Evolutionary conservation across 2,888 invertebrate genomes (phyloP), one percentile per base, ranked within the genome.

Genomic region (Caenorhabditis uteleia): DNA sequence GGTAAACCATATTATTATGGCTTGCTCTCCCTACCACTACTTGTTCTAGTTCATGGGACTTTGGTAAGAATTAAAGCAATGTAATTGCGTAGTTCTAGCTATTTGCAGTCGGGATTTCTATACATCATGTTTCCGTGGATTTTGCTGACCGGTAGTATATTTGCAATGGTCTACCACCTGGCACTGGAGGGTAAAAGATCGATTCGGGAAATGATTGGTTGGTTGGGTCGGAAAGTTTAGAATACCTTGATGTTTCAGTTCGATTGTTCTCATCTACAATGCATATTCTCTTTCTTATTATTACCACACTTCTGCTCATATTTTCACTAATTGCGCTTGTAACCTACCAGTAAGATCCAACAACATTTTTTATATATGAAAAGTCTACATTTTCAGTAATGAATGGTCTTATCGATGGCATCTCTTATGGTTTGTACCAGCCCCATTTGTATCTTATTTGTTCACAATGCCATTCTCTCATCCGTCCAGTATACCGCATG

Each of bases 71-170:
- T 6, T 5, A 6, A 43, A 7, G 2, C 23, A 8, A 25, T 8
- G 4, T 2, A n/a, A 25, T 42, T 4, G 10, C 12, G 4, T 12
- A 40, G 8, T 18, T 14, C n/a, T 27, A 18, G 29, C 29, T 50
- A 6, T 45, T 62, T 79, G 46, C 53, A 80, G 80, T 64, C 78
- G 20, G 80, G 80, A n/a, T 20, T 77, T 6, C 33, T 79, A 23
- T 79, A 74, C 58, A 65, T 68, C 46, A 38, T 66, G 20, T 80
- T 77, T 53, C 75, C 80, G 2, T 74, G 73, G 47, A 36, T 80
- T 20, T 40, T 71, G 10, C 65, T 75, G 1, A 36, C 75, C 2
- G 58, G 67, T 23, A 55, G 68, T 10, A 47, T 79, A 7, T 59
- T 59, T 21, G 62, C 73, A 14, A 75, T 74, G 53, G 74, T 73